Percentiles rank a stretch among this genome's conserved stretches.
These are phyloP conservation scores for Lepidurus couesii DNA, from an alignment of 1,140 invertebrate genomes.

Conservation along the genomic window DNA sequence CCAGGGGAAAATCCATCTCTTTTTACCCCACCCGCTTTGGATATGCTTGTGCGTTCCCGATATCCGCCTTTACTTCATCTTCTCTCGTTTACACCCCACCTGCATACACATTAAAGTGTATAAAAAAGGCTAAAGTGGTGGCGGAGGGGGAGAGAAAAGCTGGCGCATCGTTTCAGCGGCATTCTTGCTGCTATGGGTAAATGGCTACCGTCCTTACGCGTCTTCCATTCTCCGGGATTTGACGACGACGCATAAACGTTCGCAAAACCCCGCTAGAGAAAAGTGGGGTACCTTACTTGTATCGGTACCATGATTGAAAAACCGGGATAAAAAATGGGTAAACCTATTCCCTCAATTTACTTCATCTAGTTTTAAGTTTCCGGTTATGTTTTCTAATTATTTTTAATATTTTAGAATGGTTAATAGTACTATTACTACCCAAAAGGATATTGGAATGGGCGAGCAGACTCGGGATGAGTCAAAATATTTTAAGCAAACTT, in stretches of 20 bases:
- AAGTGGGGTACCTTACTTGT: too few species aligned
- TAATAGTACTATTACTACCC: too few species aligned
- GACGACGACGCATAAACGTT: background rate
- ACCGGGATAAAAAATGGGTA: too few species aligned
- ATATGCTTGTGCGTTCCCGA: background rate
- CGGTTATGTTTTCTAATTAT: too few species aligned
- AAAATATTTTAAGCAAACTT: too few species aligned
- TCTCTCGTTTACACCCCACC: background rate
- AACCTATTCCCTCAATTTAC: too few species aligned
- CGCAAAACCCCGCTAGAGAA: background rate
- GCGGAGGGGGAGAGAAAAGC: background rate
- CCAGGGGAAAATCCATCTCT: background rate
- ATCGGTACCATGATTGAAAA: too few species aligned
- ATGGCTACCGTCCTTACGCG: background rate
- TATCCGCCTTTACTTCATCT: constrained; percentile 6
- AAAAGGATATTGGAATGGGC: too few species aligned
- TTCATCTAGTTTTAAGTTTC: too few species aligned
- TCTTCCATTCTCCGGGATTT: background rate
- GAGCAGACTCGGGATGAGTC: too few species aligned
- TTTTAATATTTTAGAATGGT: too few species aligned
- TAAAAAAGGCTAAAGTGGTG: constrained; percentile 1
- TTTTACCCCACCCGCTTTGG: background rate
- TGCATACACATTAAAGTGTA: constrained; percentile 9
- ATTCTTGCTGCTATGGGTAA: background rate
- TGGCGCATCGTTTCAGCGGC: background rate